Base-by-base conservation (phyloP, 1,140 invertebrate species). In the Drosophila nebulosa region DNA sequence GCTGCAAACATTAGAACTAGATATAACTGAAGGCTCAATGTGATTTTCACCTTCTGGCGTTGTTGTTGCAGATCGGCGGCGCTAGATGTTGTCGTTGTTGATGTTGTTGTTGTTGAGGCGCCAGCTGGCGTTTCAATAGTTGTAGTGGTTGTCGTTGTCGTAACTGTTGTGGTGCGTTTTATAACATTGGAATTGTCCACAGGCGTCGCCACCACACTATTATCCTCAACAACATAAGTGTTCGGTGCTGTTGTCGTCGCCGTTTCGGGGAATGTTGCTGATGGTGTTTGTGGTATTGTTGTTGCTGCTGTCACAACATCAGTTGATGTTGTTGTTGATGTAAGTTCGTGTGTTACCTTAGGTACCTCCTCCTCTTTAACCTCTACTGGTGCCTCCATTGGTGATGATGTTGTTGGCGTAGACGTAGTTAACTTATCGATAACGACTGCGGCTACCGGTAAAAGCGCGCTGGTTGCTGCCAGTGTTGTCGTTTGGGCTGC, bases 11-110 rank as follows among this genome's bases (percentile, higher is more conserved):
- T 79, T 79, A 91, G 67, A 84, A 89, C 79, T 79, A 91, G 64
- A 81, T 91, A 90, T 79, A 84, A 85, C 89, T 80, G 86, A 83
- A 89, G 75, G 78, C 90, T 90, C 80, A 91, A 83, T 78, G 86
- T 91, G 78, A 91, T 90, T 71, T 91, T 91, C 90, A 91, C 90
- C 90, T 91, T 90, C 84, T 90, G 83, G 83, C 74, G 79, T 62
- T 89, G 90, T 55, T 78, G 69, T 57, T 64, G 80, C 51, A 76
- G 81, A 39, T 85, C 74, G 58, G 70, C 64, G 76, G 70, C 64
- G 76, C 69, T 80, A 46, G 68, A 63, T 61, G 73, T 69, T 57
- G 77, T 71, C 32, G 79, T 86, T 36, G 78, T 30, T 32, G 30
- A 4, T 32, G 30, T 71, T 57, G 78, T 79, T 52, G 79, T 90